phyloP scores from a whole-genome alignment of 2,888 invertebrate species.

The Diarsia dahlii region DNA sequence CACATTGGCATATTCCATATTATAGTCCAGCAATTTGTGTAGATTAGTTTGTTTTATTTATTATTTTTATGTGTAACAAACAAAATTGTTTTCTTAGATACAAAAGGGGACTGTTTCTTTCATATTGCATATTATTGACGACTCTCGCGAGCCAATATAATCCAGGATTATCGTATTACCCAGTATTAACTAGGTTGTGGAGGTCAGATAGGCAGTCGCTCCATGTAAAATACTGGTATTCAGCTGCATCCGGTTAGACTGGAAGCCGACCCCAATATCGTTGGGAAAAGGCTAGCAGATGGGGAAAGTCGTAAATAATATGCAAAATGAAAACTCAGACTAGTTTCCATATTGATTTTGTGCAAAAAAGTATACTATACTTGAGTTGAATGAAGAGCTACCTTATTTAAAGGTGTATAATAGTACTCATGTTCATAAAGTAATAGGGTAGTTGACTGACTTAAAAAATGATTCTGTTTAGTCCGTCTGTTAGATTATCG shows the following conservation, averaged over 20 bases:
- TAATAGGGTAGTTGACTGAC: too few relatives aligned
- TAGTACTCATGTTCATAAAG: too few relatives aligned
- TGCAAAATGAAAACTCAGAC: constrained; percentile 29
- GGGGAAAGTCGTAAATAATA: constrained; percentile 20
- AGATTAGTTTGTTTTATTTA: background rate
- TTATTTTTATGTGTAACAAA: constrained; percentile 16
- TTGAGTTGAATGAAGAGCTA: constrained; percentile 16
- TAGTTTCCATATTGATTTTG: constrained; percentile 17
- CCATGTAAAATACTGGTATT: background rate
- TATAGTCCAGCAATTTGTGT: constrained; percentile 7
- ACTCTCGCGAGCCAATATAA: background rate
- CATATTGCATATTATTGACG: constrained; percentile 31
- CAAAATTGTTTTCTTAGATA: background rate
- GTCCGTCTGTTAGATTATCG: too few relatives aligned
- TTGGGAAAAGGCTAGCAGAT: background rate
- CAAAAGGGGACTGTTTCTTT: background rate
- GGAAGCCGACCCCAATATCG: background rate
- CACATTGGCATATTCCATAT: constrained; percentile 25
- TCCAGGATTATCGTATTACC: background rate
- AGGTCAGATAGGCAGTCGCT: too few relatives aligned
- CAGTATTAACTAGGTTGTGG: background rate
- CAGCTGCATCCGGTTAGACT: background rate
- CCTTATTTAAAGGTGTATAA: background rate
- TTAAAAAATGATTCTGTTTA: too few relatives aligned
- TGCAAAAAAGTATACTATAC: constrained; percentile 44